These are phyloP conservation scores for Acronicta leporina DNA, from an alignment of 2,888 invertebrate genomes.

Conservation along the genomic window DNA sequence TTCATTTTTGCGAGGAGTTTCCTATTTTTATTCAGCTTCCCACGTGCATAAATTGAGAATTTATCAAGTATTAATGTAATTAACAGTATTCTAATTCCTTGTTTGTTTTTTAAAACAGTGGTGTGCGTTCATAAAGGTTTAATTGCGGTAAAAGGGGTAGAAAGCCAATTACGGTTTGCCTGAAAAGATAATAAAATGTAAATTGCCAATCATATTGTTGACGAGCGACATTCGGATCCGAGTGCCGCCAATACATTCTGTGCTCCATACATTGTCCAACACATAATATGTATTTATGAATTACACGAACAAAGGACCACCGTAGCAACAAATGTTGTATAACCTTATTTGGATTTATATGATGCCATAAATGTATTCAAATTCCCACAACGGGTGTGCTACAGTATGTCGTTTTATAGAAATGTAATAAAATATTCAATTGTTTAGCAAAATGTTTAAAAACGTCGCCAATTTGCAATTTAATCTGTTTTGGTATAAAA, in stretches of 20 bases:
- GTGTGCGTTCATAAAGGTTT: conserved; percentile 38
- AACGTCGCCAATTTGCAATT: too few relatives aligned
- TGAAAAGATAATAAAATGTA: conserved; percentile 68
- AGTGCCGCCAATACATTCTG: conserved; percentile 48
- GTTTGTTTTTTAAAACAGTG: conserved; percentile 25
- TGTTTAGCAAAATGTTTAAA: too few relatives aligned
- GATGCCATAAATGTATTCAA: conserved; percentile 15
- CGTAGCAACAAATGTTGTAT: conserved; percentile 32
- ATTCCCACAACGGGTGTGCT: conserved; percentile 1
- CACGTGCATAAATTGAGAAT: conserved; percentile 14
- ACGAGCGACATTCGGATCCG: conserved; percentile 53
- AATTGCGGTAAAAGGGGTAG: conserved; percentile 56
- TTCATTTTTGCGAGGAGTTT: too few relatives aligned
- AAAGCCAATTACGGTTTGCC: conserved; percentile 59
- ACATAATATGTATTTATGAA: conserved; percentile 45
- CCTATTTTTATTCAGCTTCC: too few relatives aligned
- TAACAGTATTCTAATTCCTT: conserved; percentile 22
- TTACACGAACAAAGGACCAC: conserved; percentile 33
- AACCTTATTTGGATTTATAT: conserved; percentile 29
- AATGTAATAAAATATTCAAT: not conserved
- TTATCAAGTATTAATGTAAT: conserved; percentile 21
- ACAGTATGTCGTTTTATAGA: not conserved
- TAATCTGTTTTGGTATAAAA: too few relatives aligned
- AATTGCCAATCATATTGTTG: conserved; percentile 69
- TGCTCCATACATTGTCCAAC: conserved; percentile 33